Percentiles rank a stretch among this genome's conserved stretches.
Conservation (phyloP, 2,888 invertebrate genomes). For the Dascillus cervinus region DNA sequence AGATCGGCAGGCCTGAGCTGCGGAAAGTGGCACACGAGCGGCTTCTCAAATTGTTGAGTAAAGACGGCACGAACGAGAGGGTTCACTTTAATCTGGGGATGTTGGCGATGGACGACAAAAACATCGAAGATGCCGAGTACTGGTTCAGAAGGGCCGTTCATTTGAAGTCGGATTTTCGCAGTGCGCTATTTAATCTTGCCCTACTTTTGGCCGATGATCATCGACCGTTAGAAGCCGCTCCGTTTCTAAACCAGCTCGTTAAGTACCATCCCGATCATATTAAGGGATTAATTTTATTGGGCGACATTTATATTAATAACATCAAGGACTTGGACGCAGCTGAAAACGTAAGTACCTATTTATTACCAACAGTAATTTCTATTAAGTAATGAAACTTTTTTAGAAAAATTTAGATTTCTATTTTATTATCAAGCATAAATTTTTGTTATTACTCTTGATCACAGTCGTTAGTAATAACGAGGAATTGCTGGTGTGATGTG, state of each 20-base stretch:
- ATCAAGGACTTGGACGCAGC: slow-evolving; percentile 92
- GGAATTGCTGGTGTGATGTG: too few species aligned
- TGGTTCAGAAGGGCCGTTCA: slow-evolving; percentile 88
- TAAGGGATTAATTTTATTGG: slow-evolving; percentile 87
- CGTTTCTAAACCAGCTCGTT: slow-evolving; percentile 84
- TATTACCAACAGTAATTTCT: too few species aligned
- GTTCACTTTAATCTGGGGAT: slow-evolving; percentile 94
- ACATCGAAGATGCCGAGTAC: slow-evolving; percentile 79
- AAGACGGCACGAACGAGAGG: slow-evolving; percentile 75
- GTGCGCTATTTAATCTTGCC: slow-evolving; percentile 91
- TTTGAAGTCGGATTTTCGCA: slow-evolving; percentile 81
- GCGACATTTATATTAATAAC: slow-evolving; percentile 93
- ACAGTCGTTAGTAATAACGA: too few species aligned
- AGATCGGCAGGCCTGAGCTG: slow-evolving; percentile 72
- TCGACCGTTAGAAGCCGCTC: slow-evolving; percentile 84
- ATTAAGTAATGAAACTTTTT: too few species aligned
- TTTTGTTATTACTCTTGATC: too few species aligned
- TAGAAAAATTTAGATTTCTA: too few species aligned
- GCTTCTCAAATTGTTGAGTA: slow-evolving; percentile 70
- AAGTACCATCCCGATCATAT: slow-evolving; percentile 88
- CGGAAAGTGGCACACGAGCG: slow-evolving; percentile 74
- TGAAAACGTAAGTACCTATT: slow-evolving; percentile 72
- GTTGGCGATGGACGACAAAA: slow-evolving; percentile 92
- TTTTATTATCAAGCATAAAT: too few species aligned
- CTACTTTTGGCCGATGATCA: slow-evolving; percentile 81